Evolutionary conservation across 53 echinoderm and acorn worm genomes (phyloP).

Genomic region (Echinarachnius parma): DNA sequence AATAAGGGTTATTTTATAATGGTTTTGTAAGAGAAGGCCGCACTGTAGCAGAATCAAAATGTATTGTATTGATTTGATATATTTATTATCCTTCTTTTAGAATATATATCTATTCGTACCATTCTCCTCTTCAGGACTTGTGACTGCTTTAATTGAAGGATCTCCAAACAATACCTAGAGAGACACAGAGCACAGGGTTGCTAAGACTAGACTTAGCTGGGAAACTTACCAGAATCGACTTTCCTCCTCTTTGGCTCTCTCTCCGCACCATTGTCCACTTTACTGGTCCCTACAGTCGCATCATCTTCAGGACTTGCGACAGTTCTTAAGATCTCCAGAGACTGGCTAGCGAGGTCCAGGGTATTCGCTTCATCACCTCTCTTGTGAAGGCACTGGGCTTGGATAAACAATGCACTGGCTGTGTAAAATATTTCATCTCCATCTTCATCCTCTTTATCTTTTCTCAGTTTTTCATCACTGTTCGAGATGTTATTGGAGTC

Average conservation of each 20-base stretch:
- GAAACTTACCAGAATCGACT: conserved; percentile 6
- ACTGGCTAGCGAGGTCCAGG: neutral
- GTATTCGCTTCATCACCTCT: neutral
- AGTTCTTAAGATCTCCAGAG: conserved; percentile 12
- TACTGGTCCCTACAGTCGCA: neutral
- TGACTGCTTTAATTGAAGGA: too few species aligned
- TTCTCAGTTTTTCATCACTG: neutral
- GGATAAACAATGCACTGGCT: conserved; percentile 16
- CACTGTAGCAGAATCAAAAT: too few species aligned
- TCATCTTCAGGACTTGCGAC: neutral
- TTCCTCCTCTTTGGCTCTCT: conserved; percentile 17
- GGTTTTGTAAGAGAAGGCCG: too few species aligned
- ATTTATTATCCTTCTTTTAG: too few species aligned
- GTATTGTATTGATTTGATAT: too few species aligned
- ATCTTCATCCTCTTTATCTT: neutral
- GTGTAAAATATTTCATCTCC: conserved; percentile 8
- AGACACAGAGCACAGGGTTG: too few species aligned
- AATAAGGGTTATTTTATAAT: too few species aligned
- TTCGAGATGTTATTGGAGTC: neutral
- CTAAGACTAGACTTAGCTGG: too few species aligned
- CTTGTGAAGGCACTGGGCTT: conserved; percentile 22
- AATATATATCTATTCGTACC: too few species aligned
- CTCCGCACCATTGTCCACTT: neutral
- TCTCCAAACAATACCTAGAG: too few species aligned
- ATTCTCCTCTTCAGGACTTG: too few species aligned